Conservation (phyloP, 2,113 vertebrate genomes). For the Corythaixoides concolor region DNA sequence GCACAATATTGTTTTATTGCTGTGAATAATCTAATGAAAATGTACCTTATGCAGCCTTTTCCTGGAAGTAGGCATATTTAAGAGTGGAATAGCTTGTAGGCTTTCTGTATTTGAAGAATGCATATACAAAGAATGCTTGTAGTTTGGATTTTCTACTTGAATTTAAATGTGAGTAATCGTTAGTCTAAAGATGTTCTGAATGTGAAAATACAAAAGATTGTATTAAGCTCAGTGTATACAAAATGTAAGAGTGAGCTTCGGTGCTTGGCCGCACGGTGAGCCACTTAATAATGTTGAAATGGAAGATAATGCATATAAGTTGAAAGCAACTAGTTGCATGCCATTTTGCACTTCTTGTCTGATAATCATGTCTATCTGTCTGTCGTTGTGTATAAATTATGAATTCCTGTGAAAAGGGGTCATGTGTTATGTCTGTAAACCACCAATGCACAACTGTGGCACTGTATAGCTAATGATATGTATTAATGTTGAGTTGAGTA, state of each 20-base stretch:
- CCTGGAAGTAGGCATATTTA: not conserved
- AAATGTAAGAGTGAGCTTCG: not conserved
- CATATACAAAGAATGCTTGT: conserved; percentile 1
- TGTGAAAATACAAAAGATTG: conserved; percentile 43
- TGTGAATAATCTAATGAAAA: conserved; percentile 23
- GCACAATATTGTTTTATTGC: not conserved
- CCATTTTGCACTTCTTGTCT: conserved; percentile 39
- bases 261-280: not conserved
- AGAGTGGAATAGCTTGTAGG: not conserved
- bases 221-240: conserved; percentile 15
- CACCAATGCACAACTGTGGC: not conserved
- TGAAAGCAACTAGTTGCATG: conserved; percentile 28
- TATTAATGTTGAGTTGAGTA: not conserved
- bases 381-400: not conserved
- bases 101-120: conserved; percentile 6
- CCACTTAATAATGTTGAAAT: not conserved
- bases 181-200: conserved; percentile 34
- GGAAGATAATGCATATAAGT: not conserved
- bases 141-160: conserved; percentile 19
- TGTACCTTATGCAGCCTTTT: conserved; percentile 31
- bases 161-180: not conserved
- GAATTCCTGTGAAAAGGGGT: not conserved
- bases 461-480: not conserved
- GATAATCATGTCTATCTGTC: not conserved
- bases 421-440: conserved; percentile 6